Evolutionary conservation across 2,797 vertebrate species (phyloP).

Genomic region (Myiotriccus ornatus): DNA sequence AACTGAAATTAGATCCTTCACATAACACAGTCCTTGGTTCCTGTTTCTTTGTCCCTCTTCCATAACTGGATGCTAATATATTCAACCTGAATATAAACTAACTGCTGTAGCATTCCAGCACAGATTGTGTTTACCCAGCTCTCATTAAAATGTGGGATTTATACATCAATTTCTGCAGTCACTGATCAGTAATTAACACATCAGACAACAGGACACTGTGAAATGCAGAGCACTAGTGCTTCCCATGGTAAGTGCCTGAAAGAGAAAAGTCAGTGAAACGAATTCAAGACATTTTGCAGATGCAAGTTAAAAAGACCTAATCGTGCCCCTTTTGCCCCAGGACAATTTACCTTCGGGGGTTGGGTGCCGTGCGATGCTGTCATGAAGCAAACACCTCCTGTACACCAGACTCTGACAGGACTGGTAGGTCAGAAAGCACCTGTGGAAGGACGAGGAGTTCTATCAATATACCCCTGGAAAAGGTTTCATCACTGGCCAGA

Average conservation of each 20-base stretch:
- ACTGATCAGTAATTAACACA: neutral
- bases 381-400: slow-evolving; percentile 91
- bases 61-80: neutral
- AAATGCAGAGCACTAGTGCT: neutral
- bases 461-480: neutral
- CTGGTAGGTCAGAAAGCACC: slow-evolving; percentile 94
- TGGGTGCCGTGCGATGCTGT: slow-evolving; percentile 90
- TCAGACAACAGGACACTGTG: neutral
- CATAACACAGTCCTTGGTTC: neutral
- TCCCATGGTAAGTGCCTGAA: neutral
- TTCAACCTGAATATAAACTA: neutral
- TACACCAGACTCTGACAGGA: slow-evolving; percentile 94
- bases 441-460: slow-evolving; percentile 65
- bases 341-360: slow-evolving; percentile 86
- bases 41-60: neutral
- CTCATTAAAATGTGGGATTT: neutral
- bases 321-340: neutral
- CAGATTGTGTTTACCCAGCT: neutral
- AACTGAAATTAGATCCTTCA: neutral
- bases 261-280: neutral
- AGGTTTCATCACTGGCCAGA: neutral
- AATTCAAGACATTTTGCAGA: neutral
- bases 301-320: neutral
- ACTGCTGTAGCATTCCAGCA: neutral
- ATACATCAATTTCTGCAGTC: neutral